These are phyloP conservation scores for Aphodius granarius DNA, from an alignment of 2,888 invertebrate genomes.

Conservation along the genomic window DNA sequence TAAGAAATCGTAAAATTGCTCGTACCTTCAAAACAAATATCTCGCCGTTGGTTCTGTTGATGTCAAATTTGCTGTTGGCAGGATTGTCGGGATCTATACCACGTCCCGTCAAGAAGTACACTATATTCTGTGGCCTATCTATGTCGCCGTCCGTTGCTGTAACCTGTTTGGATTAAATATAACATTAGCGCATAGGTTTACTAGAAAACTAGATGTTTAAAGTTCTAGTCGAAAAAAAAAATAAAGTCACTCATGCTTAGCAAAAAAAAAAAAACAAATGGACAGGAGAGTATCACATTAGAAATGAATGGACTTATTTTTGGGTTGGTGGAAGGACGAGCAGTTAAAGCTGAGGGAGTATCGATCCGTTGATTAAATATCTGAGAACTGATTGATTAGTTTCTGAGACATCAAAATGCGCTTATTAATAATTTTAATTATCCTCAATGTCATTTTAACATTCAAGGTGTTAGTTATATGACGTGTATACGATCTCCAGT, in stretches of 20 bases:
- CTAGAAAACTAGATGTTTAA: no score
- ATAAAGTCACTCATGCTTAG: not conserved
- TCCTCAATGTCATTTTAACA: no score
- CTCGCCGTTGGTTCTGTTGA: constrained; percentile 92
- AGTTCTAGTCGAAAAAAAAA: no score
- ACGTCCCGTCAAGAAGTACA: constrained; percentile 93
- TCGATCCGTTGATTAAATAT: not conserved
- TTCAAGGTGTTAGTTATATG: no score
- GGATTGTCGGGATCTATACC: constrained; percentile 95
- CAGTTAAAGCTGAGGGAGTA: not conserved
- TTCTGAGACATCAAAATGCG: not conserved
- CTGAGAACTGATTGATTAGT: not conserved
- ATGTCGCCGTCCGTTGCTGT: constrained; percentile 95
- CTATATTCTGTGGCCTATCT: constrained; percentile 92
- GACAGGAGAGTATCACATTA: not conserved
- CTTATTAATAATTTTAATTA: not conserved
- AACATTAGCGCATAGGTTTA: not conserved
- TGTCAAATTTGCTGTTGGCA: constrained; percentile 94
- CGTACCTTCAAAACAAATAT: constrained; percentile 92
- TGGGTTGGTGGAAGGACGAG: not conserved
- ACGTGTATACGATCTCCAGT: no score
- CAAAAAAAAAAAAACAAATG: not conserved
- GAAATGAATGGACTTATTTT: not conserved
- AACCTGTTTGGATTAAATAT: constrained; percentile 64
- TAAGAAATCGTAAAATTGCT: no score